phyloP scores from a whole-genome alignment of 2,888 invertebrate genomes.

The Cheilosia vulpina region DNA sequence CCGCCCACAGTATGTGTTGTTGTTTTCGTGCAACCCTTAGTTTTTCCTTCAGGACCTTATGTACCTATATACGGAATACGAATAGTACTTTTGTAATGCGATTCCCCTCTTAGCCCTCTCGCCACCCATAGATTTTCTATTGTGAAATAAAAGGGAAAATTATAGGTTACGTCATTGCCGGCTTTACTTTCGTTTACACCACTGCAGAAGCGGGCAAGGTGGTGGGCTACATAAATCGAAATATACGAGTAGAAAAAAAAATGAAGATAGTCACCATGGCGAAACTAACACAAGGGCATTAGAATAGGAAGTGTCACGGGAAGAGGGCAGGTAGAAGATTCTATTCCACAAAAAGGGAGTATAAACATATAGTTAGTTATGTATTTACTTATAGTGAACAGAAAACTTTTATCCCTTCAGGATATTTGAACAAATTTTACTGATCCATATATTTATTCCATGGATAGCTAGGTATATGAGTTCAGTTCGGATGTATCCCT shows the following conservation, averaged over 20 bases:
- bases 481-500: conserved; percentile 4
- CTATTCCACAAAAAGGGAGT: conserved; percentile 32
- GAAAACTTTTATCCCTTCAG: conserved; percentile 63
- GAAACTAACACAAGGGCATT: conserved; percentile 40
- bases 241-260: conserved; percentile 29
- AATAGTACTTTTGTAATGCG: conserved; percentile 7
- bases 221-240: conserved; percentile 42
- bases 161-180: conserved; percentile 76
- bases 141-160: conserved; percentile 76
- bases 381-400: conserved; percentile 25
- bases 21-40: conserved; percentile 49
- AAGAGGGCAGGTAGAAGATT: conserved; percentile 35
- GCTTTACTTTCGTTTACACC: conserved; percentile 70
- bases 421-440: conserved; percentile 73
- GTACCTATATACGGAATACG: neutral
- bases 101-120: conserved; percentile 38
- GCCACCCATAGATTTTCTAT: conserved; percentile 47
- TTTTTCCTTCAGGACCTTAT: conserved; percentile 48
- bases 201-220: conserved; percentile 17
- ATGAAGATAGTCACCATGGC: conserved; percentile 58
- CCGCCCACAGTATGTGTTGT: conserved; percentile 67
- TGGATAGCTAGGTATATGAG: conserved; percentile 18
- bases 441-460: conserved; percentile 66
- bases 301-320: conserved; percentile 26
- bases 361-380: neutral